phyloP scores from a whole-genome alignment of 64 coral and sea anemone species.

The Stichodactyla helianthus region DNA sequence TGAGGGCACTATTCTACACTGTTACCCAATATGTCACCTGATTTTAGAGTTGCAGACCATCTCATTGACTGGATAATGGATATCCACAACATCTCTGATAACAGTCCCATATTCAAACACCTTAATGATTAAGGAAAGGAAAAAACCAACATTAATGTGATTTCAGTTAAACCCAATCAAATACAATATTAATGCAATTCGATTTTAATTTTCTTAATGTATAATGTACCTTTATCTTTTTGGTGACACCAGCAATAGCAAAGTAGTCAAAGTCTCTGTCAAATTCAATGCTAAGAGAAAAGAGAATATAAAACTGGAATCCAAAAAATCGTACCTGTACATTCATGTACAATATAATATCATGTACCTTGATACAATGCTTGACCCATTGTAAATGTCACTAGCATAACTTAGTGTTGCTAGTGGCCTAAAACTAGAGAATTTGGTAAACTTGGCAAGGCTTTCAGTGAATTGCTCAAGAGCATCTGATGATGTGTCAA shows the following conservation, averaged over 20 bases:
- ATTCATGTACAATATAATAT: background rate
- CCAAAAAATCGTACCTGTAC: too few relatives aligned
- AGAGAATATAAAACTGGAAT: background rate
- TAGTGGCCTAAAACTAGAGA: constrained; percentile 88
- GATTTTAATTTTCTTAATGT: too few relatives aligned
- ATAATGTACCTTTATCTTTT: constrained; percentile 91
- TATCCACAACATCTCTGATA: constrained; percentile 93
- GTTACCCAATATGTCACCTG: constrained; percentile 26
- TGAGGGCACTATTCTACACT: too few relatives aligned
- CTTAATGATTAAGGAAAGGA: constrained; percentile 16
- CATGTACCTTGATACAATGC: constrained; percentile 92
- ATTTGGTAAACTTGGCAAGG: constrained; percentile 98
- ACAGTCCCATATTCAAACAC: constrained; percentile 97
- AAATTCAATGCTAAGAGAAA: constrained; percentile 85
- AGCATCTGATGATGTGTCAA: constrained; percentile 56
- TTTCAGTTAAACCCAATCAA: too few relatives aligned
- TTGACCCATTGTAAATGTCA: constrained; percentile 95
- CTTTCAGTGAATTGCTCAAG: constrained; percentile 98
- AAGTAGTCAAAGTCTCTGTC: constrained; percentile 97
- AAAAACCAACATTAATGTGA: too few relatives aligned
- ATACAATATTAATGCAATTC: too few relatives aligned
- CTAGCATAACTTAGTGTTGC: constrained; percentile 98
- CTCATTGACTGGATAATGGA: constrained; percentile 94
- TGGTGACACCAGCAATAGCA: constrained; percentile 98
- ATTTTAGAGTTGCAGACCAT: constrained; percentile 98